Base-by-base conservation (phyloP, 1,140 invertebrate species). In the Drosophila cardini region DNA sequence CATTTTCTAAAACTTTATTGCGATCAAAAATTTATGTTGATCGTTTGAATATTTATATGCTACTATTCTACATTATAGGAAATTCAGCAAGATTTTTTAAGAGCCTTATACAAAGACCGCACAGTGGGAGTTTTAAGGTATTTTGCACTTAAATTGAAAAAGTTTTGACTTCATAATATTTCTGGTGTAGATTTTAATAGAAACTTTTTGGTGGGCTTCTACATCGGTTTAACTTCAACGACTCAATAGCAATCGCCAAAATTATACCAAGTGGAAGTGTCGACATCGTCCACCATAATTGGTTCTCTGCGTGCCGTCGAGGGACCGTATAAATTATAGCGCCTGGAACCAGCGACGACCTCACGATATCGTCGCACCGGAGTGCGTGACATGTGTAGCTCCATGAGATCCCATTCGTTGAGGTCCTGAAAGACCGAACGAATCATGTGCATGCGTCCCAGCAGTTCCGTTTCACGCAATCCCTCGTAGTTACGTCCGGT, bases 401-500 rank as follows among this genome's bases (percentile, higher is more conserved):
- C 83, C 83, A 87, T 87, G 9, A 87, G 55, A 9, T 89, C 80
- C 80, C 84, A 87, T 11, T 83, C 80, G 45, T 78, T 87, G 5
- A 77, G 68, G 21, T 91, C 83, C 55, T 80, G 83, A 36, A 91
- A 84, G 8, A 91, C 90, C 2, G 83, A 86, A 2, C 76, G 77
- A 9, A 90, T 56, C 70, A 79, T 79, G n/a, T 73, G 63, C 83
- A 87, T 87, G 18, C 83, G 83, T 6, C 79, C 68, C 21, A 86
- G 42, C 1, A 86, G 45, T 10, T 87, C 83, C 0, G 84, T 83
- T 40, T 89, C 84, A 0, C 79, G 64, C 9, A 87, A 11, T 32
- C 84, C 80, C 21, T 91, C 82, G 46, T 90, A 91, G 10, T 65
- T 76, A 0, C 68, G 55, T 0, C 90, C 90, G 0, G 84, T 91